Conservation (phyloP, 1,140 invertebrate species). For the Pseudomyrmex pallidus region DNA sequence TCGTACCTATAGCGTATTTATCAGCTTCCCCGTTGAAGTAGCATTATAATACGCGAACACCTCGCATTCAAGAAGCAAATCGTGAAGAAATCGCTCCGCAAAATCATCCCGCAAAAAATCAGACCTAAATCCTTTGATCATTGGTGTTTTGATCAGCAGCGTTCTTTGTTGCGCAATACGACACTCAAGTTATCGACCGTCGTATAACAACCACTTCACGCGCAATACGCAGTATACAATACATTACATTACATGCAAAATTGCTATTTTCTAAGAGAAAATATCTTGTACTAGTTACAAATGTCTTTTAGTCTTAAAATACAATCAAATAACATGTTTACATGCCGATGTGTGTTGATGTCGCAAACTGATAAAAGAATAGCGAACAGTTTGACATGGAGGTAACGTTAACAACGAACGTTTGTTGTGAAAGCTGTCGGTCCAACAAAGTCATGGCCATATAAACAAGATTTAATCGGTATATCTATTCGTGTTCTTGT, state of each 20-base stretch:
- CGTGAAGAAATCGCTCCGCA: neutral
- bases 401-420: neutral
- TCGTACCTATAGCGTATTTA: slow-evolving; percentile 27
- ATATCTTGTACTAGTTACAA: too few relatives aligned
- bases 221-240: too few relatives aligned
- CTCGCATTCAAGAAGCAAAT: neutral
- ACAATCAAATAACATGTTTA: too few relatives aligned
- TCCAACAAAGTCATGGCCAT: neutral
- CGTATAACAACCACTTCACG: too few relatives aligned
- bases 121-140: neutral
- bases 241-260: too few relatives aligned
- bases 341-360: too few relatives aligned
- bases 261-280: too few relatives aligned
- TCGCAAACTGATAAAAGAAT: neutral
- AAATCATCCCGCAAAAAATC: neutral
- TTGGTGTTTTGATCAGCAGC: too few relatives aligned
- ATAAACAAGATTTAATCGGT: neutral
- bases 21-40: slow-evolving; percentile 16
- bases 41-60: neutral
- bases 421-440: slow-evolving; percentile 16
- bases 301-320: too few relatives aligned
- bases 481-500: slow-evolving; percentile 9
- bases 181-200: too few relatives aligned
- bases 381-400: neutral
- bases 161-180: too few relatives aligned